Evolutionary conservation across 2,888 invertebrate genomes (phyloP), one percentile per base, ranked within the genome.

Genomic region (Brenthis hecate): DNA sequence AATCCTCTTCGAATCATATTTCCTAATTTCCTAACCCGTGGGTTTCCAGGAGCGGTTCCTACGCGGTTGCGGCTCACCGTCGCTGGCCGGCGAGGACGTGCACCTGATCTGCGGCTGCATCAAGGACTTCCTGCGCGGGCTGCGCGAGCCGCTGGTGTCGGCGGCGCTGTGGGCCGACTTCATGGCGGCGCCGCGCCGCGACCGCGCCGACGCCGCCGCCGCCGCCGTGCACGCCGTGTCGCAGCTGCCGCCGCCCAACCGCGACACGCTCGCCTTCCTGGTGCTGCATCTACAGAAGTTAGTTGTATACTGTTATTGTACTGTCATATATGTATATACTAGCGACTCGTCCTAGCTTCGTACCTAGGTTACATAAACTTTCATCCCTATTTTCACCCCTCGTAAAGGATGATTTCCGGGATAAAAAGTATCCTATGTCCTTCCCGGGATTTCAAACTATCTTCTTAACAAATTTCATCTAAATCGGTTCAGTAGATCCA

Each of bases 201-300:
- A 95, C 77, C 82, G 89, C 1, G 86, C 89, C 67, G 95, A 96
- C 76, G 94, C 95, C 0, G 93, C 94, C 1, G 94, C 95, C 0
- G 94, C 94, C 53, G 83, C 97, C 2, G 95, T 95, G 81, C 95
- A 96, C 75, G 96, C 96, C 0, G 95, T 99, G 75, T 95, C 96
- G 28, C 95, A 96, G 75, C 92, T 99, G 78, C 99, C 99, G 13
- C 96, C 95, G 78, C 96, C 99, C 0, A 99, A 99, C 88, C 94
- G 98, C 16, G 99, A 99, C 85, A 98, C 99, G 0, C 93, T 99
- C 65, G 98, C 99, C 0, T 99, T 96, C 90, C 90, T 99, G 13
- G 94, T 98, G 76, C 91, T 98, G 70, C 99, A 99, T 89, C 94
- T 99, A 76, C 97, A 98, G 86, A 94, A 51, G 19, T 19, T 19